These are phyloP conservation scores for Antidorcas marsupialis DNA, from an alignment of 2,113 vertebrate genomes.

Conservation along the genomic window DNA sequence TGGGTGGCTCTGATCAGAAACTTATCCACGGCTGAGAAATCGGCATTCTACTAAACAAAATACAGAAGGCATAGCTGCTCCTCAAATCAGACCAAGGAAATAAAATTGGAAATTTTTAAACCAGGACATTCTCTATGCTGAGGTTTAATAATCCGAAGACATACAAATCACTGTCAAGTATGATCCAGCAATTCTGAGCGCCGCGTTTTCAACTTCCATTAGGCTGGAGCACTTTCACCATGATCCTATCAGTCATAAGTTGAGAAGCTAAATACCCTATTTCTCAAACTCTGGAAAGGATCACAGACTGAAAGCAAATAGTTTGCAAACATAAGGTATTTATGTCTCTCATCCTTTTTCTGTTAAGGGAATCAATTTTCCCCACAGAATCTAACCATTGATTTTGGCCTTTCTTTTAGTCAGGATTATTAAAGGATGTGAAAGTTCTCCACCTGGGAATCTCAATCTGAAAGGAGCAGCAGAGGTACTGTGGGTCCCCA, in stretches of 20 bases:
- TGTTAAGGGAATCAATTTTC: conserved; percentile 48
- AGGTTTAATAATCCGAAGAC: conserved; percentile 71
- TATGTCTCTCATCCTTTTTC: neutral
- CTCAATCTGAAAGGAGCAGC: neutral
- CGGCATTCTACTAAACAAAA: neutral
- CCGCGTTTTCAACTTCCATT: conserved; percentile 75
- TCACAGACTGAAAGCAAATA: conserved; percentile 72
- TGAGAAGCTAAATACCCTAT: conserved; percentile 70
- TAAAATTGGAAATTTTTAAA: conserved; percentile 44
- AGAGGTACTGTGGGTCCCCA: neutral
- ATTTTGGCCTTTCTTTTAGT: conserved; percentile 30
- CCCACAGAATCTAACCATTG: conserved; percentile 23
- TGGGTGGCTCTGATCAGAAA: neutral
- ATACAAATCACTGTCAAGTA: conserved; percentile 77
- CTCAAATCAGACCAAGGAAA: neutral
- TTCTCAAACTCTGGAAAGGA: conserved; percentile 70
- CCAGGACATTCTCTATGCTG: conserved; percentile 37
- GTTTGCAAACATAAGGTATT: conserved; percentile 66
- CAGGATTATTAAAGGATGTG: neutral
- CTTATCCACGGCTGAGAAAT: neutral
- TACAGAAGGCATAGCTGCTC: neutral
- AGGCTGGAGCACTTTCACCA: conserved; percentile 62
- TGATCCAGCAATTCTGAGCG: conserved; percentile 72
- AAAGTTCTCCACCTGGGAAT: neutral
- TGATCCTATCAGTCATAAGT: conserved; percentile 68